Evolutionary conservation across 2,113 vertebrate species (phyloP).

Genomic region (Vidua macroura): DNA sequence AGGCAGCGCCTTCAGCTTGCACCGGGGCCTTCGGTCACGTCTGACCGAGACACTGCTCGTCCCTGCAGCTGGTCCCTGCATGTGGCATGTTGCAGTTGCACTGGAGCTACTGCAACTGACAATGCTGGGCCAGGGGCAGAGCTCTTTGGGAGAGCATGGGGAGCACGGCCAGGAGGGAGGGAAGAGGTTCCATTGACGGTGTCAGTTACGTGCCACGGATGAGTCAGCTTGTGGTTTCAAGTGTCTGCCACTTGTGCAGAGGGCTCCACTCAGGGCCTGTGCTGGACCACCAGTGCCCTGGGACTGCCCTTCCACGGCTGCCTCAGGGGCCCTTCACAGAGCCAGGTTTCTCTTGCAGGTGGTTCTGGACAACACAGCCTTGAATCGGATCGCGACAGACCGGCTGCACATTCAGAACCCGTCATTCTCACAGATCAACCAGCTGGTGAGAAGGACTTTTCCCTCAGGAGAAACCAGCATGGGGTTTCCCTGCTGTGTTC

Average conservation of each 20-base stretch:
- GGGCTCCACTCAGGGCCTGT: background rate
- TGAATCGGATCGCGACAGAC: slow-evolving; percentile 95
- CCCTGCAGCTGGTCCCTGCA: background rate
- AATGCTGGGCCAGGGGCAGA: background rate
- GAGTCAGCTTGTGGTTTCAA: slow-evolving; percentile 22
- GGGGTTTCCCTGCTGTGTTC: background rate
- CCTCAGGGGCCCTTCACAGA: background rate
- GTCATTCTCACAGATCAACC: slow-evolving; percentile 97
- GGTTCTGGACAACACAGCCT: slow-evolving; percentile 93
- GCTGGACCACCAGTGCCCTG: background rate
- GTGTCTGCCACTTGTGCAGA: background rate
- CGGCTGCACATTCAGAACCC: slow-evolving; percentile 96
- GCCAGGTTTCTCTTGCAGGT: slow-evolving; percentile 72
- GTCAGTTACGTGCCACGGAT: background rate
- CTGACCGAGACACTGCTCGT: accelerated
- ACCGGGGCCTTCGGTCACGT: accelerated
- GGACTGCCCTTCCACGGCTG: background rate
- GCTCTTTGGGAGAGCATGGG: background rate
- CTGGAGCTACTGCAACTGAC: background rate
- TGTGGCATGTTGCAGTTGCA: background rate
- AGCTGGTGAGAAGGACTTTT: slow-evolving; percentile 83
- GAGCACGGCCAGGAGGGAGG: background rate
- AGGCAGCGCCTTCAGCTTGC: background rate
- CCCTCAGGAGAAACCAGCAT: accelerated
- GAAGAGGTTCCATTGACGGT: slow-evolving; percentile 5